Evolutionary conservation across 2,113 vertebrate genomes (phyloP).

Genomic region (Nicator chloris): DNA sequence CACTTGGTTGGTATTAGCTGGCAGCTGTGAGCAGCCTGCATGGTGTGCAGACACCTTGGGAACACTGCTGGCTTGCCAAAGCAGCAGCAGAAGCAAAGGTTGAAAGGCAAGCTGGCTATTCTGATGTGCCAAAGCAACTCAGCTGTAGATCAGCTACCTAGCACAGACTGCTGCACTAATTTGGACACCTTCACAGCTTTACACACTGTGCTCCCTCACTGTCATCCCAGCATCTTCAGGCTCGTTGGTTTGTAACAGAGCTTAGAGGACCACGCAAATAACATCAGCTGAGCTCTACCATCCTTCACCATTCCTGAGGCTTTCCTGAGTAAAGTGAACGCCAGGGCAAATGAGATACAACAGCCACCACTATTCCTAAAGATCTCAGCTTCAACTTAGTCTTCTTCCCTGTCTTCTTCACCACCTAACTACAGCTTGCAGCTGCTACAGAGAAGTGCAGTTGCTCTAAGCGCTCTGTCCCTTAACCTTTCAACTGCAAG

Average conservation of each 20-base stretch:
- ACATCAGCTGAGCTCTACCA: not conserved
- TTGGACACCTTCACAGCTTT: not conserved
- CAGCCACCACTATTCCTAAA: not conserved
- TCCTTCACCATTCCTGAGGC: not conserved
- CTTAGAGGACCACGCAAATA: not conserved
- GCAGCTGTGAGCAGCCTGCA: conserved; percentile 15
- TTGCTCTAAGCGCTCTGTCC: not conserved
- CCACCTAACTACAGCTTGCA: not conserved
- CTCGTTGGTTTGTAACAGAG: rapidly evolving
- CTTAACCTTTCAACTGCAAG: not conserved
- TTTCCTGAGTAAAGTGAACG: not conserved
- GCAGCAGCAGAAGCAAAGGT: conserved; percentile 22
- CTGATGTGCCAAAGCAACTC: conserved; percentile 20
- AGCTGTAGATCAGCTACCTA: not conserved
- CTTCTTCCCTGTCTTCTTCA: not conserved
- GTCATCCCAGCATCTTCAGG: not conserved
- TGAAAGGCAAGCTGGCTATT: conserved; percentile 29
- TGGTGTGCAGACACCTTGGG: not conserved
- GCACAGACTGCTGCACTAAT: not conserved
- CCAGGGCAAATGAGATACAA: not conserved
- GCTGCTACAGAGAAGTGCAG: not conserved
- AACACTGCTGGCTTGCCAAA: conserved; percentile 9
- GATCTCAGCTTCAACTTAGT: not conserved
- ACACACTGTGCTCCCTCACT: not conserved
- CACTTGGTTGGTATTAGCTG: not conserved